Conservation (phyloP, 2,888 invertebrate species). For the Acleris emargana region DNA sequence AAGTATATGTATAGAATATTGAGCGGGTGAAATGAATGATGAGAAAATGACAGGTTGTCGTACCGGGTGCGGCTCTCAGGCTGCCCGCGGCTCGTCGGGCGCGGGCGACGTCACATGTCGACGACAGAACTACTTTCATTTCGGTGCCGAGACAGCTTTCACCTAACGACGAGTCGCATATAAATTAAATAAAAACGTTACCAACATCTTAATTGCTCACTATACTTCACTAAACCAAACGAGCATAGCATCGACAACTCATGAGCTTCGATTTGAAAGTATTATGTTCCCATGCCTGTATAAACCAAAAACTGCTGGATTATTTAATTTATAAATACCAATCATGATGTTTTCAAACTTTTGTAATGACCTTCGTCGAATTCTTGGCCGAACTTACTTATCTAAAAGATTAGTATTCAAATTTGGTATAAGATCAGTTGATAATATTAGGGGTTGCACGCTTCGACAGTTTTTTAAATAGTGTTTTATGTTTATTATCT, state of each 20-base stretch:
- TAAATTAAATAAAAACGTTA: constrained; percentile 70
- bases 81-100: constrained; percentile 27
- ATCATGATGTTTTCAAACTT: no score
- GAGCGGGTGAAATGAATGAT: constrained; percentile 57
- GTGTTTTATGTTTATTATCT: no score
- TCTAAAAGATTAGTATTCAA: no score
- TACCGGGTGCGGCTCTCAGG: constrained; percentile 42
- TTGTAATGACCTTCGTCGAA: no score
- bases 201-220: constrained; percentile 63
- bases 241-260: neutral
- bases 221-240: neutral
- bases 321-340: no score
- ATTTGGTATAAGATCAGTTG: no score
- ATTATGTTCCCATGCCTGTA: neutral
- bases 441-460: no score
- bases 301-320: no score
- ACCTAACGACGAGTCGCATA: constrained; percentile 64
- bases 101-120: constrained; percentile 56
- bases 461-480: no score
- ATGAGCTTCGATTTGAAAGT: neutral
- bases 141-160: constrained; percentile 72
- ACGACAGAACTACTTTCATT: constrained; percentile 79
- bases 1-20: constrained; percentile 30
- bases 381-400: no score
- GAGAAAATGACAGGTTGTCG: constrained; percentile 70